Conservation (phyloP, 2,113 vertebrate species). For the Malurus alboscapulatus region DNA sequence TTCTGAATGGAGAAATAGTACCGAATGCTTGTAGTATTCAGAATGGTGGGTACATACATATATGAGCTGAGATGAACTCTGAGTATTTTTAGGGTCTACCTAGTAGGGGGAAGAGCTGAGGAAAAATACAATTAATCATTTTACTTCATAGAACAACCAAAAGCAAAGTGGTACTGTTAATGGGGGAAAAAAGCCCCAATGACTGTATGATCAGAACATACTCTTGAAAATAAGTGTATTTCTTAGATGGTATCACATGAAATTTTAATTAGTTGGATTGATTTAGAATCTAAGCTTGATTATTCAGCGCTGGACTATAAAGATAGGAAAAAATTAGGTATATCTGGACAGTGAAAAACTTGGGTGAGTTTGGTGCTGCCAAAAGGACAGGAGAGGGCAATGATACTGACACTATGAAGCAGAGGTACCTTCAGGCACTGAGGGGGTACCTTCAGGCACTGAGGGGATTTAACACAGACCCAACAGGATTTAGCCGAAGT, state of each 20-base stretch:
- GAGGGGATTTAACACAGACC: neutral
- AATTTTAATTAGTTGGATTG: neutral
- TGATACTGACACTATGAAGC: neutral
- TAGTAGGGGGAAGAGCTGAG: neutral
- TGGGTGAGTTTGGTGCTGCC: neutral
- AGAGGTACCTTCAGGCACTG: neutral
- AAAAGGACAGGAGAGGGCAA: neutral
- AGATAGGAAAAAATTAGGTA: neutral
- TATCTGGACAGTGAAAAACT: neutral
- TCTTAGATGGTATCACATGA: neutral
- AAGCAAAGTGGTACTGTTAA: neutral
- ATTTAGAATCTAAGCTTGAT: neutral
- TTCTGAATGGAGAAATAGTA: neutral
- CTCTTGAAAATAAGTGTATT: neutral
- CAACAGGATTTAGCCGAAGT: neutral
- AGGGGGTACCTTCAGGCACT: neutral
- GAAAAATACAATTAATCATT: neutral
- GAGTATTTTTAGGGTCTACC: neutral
- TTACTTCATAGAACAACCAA: neutral
- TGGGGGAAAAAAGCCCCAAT: neutral
- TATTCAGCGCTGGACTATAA: neutral
- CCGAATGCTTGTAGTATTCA: neutral
- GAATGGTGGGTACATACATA: neutral
- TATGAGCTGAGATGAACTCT: neutral
- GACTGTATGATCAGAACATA: neutral